Conservation (phyloP, 2,888 invertebrate species). For the Agonopterix subpropinquella region DNA sequence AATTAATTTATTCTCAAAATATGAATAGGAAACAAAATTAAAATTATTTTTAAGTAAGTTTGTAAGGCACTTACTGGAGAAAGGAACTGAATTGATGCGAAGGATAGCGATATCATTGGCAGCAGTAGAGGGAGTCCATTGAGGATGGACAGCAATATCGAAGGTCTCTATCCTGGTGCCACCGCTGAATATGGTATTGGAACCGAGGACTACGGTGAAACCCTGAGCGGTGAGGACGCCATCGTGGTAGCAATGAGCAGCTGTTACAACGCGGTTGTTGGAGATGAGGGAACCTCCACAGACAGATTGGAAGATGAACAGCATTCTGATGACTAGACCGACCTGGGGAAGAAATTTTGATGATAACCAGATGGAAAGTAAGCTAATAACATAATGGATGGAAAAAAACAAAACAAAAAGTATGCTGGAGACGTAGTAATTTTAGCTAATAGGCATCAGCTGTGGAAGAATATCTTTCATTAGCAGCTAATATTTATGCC, state of each 20-base stretch:
- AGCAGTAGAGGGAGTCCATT: conserved; percentile 27
- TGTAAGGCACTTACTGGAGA: conserved; percentile 19
- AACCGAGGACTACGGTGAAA: conserved; percentile 40
- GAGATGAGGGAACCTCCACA: conserved; percentile 41
- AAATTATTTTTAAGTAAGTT: no score
- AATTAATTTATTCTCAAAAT: neutral
- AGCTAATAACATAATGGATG: no score
- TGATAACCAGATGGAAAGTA: no score
- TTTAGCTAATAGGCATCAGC: neutral
- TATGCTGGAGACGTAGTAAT: neutral
- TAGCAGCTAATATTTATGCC: neutral
- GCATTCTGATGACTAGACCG: conserved; percentile 37
- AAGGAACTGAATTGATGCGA: conserved; percentile 16
- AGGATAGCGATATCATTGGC: conserved; percentile 38
- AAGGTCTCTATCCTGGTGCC: conserved; percentile 27
- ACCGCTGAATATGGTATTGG: conserved; percentile 36
- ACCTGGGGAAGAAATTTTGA: conserved; percentile 19
- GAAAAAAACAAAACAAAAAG: no score
- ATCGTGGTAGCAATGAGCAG: conserved; percentile 40
- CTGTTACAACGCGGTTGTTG: conserved; percentile 27
- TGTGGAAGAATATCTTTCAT: neutral
- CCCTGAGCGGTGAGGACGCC: conserved; percentile 26
- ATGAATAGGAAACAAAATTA: neutral
- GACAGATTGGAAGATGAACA: conserved; percentile 31
- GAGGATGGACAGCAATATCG: conserved; percentile 27